A percentile compares a stretch with the other conserved stretches of the same genome.
These are phyloP conservation scores for Sphyrna mokarran DNA, from an alignment of 2,113 vertebrate genomes.

Conservation along the genomic window DNA sequence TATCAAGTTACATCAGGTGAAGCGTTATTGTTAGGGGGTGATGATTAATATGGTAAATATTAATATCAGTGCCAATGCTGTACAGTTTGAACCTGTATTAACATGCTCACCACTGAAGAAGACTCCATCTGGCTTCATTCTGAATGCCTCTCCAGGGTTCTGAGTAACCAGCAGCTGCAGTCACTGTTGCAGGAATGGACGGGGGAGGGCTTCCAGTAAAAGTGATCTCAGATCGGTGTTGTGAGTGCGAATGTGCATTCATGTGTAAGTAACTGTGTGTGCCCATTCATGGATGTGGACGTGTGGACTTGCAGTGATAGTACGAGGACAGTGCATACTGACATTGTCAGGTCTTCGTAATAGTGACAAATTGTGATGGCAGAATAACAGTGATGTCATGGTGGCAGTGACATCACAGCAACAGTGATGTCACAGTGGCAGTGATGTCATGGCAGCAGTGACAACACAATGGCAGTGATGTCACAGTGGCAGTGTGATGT, in stretches of 20 bases:
- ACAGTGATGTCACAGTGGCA: background rate
- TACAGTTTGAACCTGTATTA: constrained; percentile 28
- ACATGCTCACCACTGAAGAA: constrained; percentile 5
- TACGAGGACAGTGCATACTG: background rate
- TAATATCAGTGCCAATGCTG: constrained; percentile 29
- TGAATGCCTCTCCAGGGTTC: background rate
- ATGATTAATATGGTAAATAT: constrained; percentile 22
- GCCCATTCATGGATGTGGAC: background rate
- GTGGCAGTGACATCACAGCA: background rate
- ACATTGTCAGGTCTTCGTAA: too few species aligned
- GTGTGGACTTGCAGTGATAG: background rate
- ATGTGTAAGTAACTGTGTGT: background rate
- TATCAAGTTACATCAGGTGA: constrained; percentile 25
- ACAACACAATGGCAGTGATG: background rate
- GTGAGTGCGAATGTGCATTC: background rate
- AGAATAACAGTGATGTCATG: background rate
- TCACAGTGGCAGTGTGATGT: too few species aligned
- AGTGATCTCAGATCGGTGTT: background rate
- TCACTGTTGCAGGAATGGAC: background rate
- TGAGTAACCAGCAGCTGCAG: background rate
- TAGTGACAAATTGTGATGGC: background rate
- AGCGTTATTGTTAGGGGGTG: constrained; percentile 22
- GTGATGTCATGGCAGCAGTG: background rate
- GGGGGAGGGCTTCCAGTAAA: background rate
- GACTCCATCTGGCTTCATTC: background rate